Evolutionary conservation across 2,113 vertebrate genomes (phyloP), one percentile per base, ranked within the genome.

Genomic region (Pangasianodon gigas): DNA sequence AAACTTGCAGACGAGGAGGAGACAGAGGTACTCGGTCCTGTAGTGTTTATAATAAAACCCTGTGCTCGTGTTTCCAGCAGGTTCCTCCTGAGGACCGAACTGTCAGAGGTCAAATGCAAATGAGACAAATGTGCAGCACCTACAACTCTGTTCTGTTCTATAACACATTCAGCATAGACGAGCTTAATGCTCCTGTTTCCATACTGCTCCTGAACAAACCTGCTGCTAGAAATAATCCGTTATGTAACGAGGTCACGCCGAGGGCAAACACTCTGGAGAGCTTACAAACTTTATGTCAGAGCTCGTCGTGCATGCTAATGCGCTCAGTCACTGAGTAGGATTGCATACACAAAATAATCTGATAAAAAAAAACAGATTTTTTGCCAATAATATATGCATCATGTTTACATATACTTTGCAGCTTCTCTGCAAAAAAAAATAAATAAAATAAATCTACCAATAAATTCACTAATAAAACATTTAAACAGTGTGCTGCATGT

Each of bases 61-160:
- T 2, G 3, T 32, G 16, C 51, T 82, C 32, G 0, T 41, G 77
- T 83, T 80, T 58, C 32, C 52, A 2, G n/a, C 54, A 58, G 52
- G 67, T 52, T 71, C 37, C 85, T 54, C n/a, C 51, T 19, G n/a
- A 86, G 48, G 6, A 32, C 65, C 18, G 3, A 1, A 52, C 29
- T 3, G 32, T 74, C 85, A 56, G 48, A 86, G 85, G 67, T 86
- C 67, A 74, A 6, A 86, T 86, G 85, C 44, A 86, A 74, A 86
- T 74, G 13, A 74, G 85, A 74, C 48, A 58, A 83, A 82, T 54
- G 44, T 56, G 26, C 84, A 46, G 62, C 60, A 69, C 8, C 13
- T 26, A 32, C 19, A 71, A n/a, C 65, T 83, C 9, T 48, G 52
- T 83, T 56, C 80, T 56, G 10, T 29, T 79, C 16, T 13, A 19